Evolutionary conservation across 2,888 invertebrate species (phyloP), one percentile per base, ranked within the genome.

Genomic region (Ligdia adustata): DNA sequence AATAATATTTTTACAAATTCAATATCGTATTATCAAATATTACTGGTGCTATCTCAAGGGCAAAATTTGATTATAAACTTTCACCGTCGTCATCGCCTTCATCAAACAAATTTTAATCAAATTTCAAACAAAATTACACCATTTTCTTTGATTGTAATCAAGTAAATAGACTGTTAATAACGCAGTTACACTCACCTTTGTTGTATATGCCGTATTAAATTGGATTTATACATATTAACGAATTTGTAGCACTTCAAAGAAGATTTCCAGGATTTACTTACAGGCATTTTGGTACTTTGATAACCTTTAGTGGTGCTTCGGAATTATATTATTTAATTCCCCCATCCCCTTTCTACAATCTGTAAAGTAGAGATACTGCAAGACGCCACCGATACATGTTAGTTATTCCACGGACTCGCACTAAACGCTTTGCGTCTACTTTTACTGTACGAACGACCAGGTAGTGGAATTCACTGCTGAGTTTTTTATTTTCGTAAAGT

Each of bases 151-250:
- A 33, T 33, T 12, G 18, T 33, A 33, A 33, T 20, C 20, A 12
- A 33, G 20, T n/a, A 20, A 33, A 33, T 33, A 20, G 33, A 6
- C 32, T 2, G 9, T 9, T 9, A 6, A 18, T 37, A 37, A 27
- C 20, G 20, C n/a, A 15, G 7, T 40, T 29, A 40, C 39, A 16
- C 4, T 20, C 18, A 38, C 27, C 27, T 38, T 18, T 38, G 35
- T 28, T 27, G 12, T 27, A 12, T 11, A 37, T 24, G 35, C 24
- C 14, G 35, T 9, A 9, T 9, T 35, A 11, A 26, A 26, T 18
- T 35, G 6, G 11, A 35, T 18, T 28, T 28, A n/a, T 18, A n/a
- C 13, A 3, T 28, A 28, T n/a, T n/a, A n/a, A 38, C 38, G 28
- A 38, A 27, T 4, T 28, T 24, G 28, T 38, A 16, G 16, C 12